Evolutionary conservation across 2,888 invertebrate genomes (phyloP), one percentile per base, ranked within the genome.

Genomic region (Salpingus planirostris): DNA sequence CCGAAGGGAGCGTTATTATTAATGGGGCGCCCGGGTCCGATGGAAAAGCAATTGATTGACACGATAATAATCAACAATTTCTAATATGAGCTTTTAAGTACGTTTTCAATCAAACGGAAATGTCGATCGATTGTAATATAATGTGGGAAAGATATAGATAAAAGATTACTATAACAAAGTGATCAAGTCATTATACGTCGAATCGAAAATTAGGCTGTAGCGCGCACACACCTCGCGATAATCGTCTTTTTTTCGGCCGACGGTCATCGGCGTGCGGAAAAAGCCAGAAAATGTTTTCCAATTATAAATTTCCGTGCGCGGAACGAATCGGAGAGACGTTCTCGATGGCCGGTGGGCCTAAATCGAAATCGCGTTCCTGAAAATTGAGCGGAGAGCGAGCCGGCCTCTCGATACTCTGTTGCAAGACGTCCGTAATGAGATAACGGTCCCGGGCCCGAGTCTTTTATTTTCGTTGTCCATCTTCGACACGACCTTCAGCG

Each of bases 401-500:
- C n/a, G n/a, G n/a, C n/a, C n/a, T n/a, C n/a, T n/a, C n/a, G n/a
- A 33, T 32, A 36, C 38, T 31, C 28, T 44, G 44, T 46, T 39
- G 42, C 42, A 37, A 42, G 35, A 31, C 31, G 38, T 22, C 31
- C 40, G 44, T 45, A 45, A 45, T 43, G 36, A 49, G 41, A 39
- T 49, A 49, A 49, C 49, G 47, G 49, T 49, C 36, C 37, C 13
- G 21, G 22, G 30, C 36, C 32, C 27, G 29, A 40, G 30, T 43
- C 42, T 36, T 44, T 45, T 44, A 38, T 48, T 46, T 50, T 48
- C 38, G 36, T 40, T 44, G 43, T 40, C 43, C 46, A 40, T 46
- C 41, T 44, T 41, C 38, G 33, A 47, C 6, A 25, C 55, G 57
- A 53, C 57, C 57, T 59, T 59, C 54, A 54, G 47, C 50, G 50